These are phyloP conservation scores for Pristis pectinata DNA, from an alignment of 2,797 vertebrate genomes.

Conservation along the genomic window DNA sequence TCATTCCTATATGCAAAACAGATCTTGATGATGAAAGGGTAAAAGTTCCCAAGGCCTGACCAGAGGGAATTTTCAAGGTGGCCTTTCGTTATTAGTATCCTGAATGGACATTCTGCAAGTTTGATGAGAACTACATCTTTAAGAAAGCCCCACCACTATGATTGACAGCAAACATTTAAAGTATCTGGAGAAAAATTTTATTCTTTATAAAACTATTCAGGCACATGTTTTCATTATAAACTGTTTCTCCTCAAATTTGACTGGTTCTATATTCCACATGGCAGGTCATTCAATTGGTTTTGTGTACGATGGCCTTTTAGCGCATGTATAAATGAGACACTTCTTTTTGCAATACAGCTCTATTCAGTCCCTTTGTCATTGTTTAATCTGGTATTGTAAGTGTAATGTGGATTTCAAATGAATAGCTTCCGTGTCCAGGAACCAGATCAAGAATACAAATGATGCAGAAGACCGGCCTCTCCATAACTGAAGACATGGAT, in stretches of 20 bases:
- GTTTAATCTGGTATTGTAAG: not conserved
- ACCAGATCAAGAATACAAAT: not conserved
- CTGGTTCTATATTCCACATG: not conserved
- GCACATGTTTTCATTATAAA: not conserved
- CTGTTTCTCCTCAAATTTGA: not conserved
- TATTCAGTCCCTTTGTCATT: slow-evolving; percentile 7
- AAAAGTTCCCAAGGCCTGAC: not conserved
- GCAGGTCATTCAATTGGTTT: not conserved
- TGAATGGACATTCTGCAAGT: not conserved
- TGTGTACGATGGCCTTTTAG: not conserved
- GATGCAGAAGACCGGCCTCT: not conserved
- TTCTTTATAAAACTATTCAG: not conserved
- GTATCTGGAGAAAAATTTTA: not conserved
- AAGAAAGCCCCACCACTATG: not conserved
- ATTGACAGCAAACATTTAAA: not conserved
- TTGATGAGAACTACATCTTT: not conserved
- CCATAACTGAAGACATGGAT: not conserved
- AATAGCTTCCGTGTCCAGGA: not conserved
- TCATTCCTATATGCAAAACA: slow-evolving; percentile 6
- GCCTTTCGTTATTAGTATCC: not conserved
- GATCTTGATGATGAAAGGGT: not conserved
- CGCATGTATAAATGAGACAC: slow-evolving; percentile 16
- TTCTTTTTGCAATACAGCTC: not conserved
- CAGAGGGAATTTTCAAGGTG: not conserved
- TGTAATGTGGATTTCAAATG: not conserved